These are phyloP conservation scores for Anomalospiza imberbis DNA, from an alignment of 2,797 vertebrate genomes.

Conservation along the genomic window DNA sequence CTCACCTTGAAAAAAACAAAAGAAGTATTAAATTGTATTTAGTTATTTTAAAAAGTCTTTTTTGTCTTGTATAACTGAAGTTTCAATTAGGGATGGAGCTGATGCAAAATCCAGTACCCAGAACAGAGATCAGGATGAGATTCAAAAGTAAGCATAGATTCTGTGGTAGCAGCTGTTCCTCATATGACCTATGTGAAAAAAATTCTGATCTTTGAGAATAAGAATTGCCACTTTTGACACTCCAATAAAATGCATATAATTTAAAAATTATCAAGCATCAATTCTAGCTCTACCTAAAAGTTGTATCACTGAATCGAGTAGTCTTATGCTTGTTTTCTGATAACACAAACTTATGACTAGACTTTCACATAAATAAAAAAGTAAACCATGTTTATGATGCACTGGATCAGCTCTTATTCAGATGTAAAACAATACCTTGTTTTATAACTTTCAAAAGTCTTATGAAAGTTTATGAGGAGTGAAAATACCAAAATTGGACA, in stretches of 20 bases:
- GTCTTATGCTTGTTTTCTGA: background rate
- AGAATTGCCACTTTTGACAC: background rate
- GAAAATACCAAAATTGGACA: background rate
- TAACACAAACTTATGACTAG: background rate
- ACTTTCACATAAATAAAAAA: background rate
- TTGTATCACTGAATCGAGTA: background rate
- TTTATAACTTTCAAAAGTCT: background rate
- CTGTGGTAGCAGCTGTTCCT: background rate
- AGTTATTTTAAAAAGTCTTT: background rate
- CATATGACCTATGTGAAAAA: background rate
- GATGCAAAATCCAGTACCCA: background rate
- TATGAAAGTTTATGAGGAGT: background rate
- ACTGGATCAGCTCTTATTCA: background rate
- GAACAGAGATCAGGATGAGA: background rate
- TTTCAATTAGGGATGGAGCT: background rate
- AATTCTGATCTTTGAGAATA: background rate
- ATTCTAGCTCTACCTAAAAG: background rate
- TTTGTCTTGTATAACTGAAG: background rate
- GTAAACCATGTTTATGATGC: background rate
- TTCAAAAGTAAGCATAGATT: background rate
- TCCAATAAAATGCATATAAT: background rate
- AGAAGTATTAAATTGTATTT: background rate
- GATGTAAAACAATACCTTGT: background rate
- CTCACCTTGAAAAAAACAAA: background rate
- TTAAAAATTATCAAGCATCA: background rate